These are phyloP conservation scores for Lithosia quadra DNA, from an alignment of 2,888 invertebrate genomes.

Conservation along the genomic window DNA sequence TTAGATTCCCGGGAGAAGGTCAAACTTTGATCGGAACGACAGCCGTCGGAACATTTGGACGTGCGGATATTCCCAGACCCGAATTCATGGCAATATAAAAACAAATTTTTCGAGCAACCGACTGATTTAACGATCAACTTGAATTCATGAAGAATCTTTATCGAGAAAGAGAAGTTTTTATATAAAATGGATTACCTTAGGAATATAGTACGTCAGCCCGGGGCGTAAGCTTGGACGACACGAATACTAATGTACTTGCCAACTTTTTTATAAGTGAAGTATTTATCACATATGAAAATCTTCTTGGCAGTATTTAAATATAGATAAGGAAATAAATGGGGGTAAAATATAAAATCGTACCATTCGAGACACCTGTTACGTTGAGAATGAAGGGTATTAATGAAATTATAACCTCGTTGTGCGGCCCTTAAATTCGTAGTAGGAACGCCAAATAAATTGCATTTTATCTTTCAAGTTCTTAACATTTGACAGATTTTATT, in stretches of 20 bases:
- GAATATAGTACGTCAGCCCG: slow-evolving; percentile 25
- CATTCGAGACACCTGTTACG: slow-evolving; percentile 22
- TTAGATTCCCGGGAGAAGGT: slow-evolving; percentile 30
- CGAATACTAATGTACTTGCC: slow-evolving; percentile 35
- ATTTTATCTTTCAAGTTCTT: not conserved
- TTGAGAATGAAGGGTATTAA: slow-evolving; percentile 12
- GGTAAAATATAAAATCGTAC: slow-evolving; percentile 6
- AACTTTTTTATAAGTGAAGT: slow-evolving; percentile 21
- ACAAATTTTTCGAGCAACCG: slow-evolving; percentile 37
- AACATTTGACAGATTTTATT: not conserved
- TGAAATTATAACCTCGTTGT: slow-evolving; percentile 3
- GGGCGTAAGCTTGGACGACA: slow-evolving; percentile 34
- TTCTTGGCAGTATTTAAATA: slow-evolving; percentile 8
- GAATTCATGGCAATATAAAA: slow-evolving; percentile 35
- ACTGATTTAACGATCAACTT: slow-evolving; percentile 43
- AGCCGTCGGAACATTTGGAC: slow-evolving; percentile 36
- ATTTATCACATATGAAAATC: slow-evolving; percentile 23
- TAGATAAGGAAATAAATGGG: slow-evolving; percentile 5
- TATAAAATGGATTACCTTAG: slow-evolving; percentile 35
- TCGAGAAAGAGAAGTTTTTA: slow-evolving; percentile 28
- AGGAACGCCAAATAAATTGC: too few species aligned
- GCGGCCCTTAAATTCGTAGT: not conserved
- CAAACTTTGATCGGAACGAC: slow-evolving; percentile 34
- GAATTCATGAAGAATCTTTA: slow-evolving; percentile 31
- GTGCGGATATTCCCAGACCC: slow-evolving; percentile 31